These are phyloP conservation scores for Drosophila antonietae DNA, from an alignment of 2,888 invertebrate species.

Conservation along the genomic window DNA sequence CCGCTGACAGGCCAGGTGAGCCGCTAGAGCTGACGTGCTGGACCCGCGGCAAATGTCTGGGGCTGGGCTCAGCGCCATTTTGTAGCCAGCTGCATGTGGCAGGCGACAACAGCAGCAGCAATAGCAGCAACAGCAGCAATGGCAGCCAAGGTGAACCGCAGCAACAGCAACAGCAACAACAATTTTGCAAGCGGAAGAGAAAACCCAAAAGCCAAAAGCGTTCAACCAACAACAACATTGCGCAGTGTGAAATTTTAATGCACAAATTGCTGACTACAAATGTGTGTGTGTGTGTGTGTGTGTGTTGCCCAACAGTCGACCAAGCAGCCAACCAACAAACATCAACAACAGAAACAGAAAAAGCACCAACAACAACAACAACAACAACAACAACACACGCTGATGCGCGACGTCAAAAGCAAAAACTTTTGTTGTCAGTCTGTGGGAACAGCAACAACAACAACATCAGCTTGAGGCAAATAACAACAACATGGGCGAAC, in stretches of 20 bases:
- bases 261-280: constrained; percentile 53
- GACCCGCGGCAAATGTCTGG: constrained; percentile 32
- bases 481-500: constrained; percentile 19
- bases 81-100: constrained; percentile 72
- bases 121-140: constrained; percentile 18
- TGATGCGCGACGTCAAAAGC: constrained; percentile 41
- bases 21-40: constrained; percentile 11
- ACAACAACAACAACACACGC: constrained; percentile 41
- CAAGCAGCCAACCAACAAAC: constrained; percentile 69
- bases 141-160: constrained; percentile 45
- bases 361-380: neutral
- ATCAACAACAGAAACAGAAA: constrained; percentile 46
- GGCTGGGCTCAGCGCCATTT: constrained; percentile 68
- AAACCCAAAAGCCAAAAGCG: constrained; percentile 67
- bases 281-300: constrained; percentile 20
- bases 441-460: constrained; percentile 54
- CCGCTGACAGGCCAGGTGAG: constrained; percentile 53
- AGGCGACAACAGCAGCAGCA: constrained; percentile 63
- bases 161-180: constrained; percentile 26
- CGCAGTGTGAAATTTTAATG: constrained; percentile 73
- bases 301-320: constrained; percentile 49
- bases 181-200: constrained; percentile 38
- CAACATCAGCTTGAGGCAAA: constrained; percentile 16
- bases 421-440: constrained; percentile 70
- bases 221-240: constrained; percentile 52